phyloP scores from a whole-genome alignment of 2,888 invertebrate genomes.

The Drosophila ustulata region DNA sequence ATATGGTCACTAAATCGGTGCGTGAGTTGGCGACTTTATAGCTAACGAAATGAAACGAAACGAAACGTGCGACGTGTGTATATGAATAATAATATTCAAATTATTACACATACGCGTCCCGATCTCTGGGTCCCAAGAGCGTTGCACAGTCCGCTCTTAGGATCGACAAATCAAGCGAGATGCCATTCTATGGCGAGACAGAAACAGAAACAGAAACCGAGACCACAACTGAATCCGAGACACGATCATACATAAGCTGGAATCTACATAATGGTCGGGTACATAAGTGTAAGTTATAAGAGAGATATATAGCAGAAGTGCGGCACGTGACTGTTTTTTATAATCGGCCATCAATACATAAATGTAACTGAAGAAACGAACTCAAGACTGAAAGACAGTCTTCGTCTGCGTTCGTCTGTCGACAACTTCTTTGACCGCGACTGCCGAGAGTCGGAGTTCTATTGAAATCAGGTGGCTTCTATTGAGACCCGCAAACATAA shows the following conservation, averaged over 20 bases:
- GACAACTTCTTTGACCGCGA: background rate
- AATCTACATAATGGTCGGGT: conserved; percentile 5
- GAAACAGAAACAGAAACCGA: background rate
- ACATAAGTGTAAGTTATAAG: conserved; percentile 47
- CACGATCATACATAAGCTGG: conserved; percentile 7
- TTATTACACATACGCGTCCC: conserved; percentile 39
- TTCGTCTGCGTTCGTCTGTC: background rate
- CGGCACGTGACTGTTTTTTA: conserved; percentile 74
- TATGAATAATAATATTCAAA: conserved; percentile 80
- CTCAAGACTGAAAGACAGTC: conserved; percentile 10
- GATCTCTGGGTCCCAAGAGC: conserved; percentile 14
- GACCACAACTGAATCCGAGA: background rate
- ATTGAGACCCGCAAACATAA: background rate
- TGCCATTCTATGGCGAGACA: conserved; percentile 16
- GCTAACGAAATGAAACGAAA: conserved; percentile 52
- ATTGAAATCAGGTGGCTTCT: conserved; percentile 17
- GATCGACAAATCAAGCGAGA: conserved; percentile 26
- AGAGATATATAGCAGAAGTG: conserved; percentile 34
- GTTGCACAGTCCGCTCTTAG: conserved; percentile 2
- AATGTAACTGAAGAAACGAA: conserved; percentile 58
- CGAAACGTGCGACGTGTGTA: conserved; percentile 57
- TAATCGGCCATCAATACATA: conserved; percentile 64
- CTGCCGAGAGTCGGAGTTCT: conserved; percentile 5
- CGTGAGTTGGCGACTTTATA: conserved; percentile 60
- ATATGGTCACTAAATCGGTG: conserved; percentile 57